Evolutionary conservation across 2,113 vertebrate genomes (phyloP).

Genomic region (Hippolais icterina): DNA sequence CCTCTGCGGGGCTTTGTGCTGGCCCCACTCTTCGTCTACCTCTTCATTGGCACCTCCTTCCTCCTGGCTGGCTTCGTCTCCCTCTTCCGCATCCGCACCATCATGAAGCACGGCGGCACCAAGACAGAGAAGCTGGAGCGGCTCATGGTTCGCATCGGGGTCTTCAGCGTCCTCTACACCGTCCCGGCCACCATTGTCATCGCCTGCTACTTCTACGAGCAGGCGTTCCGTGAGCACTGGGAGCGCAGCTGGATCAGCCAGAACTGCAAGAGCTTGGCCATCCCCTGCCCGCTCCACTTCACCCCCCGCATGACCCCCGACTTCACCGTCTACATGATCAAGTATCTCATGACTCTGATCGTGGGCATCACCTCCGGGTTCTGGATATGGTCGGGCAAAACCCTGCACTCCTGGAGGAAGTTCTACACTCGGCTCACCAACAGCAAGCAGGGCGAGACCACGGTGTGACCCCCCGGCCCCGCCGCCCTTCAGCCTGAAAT

Average conservation of each 20-base stretch:
- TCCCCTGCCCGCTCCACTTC: conserved; percentile 88
- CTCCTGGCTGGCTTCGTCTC: conserved; percentile 94
- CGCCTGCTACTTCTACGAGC: conserved; percentile 98
- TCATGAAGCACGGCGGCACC: conserved; percentile 97
- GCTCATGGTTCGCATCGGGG: conserved; percentile 95
- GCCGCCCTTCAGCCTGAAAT: background rate
- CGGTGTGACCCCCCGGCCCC: conserved; percentile 74
- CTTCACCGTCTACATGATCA: conserved; percentile 99
- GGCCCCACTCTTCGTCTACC: conserved; percentile 95
- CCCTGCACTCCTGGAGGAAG: conserved; percentile 96
- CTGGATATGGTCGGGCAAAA: conserved; percentile 99
- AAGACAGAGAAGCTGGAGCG: conserved; percentile 97
- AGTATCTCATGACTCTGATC: conserved; percentile 99
- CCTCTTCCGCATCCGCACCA: conserved; percentile 95
- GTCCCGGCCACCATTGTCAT: conserved; percentile 97
- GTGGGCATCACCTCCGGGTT: conserved; percentile 98
- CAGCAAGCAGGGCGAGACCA: conserved; percentile 92
- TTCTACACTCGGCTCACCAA: conserved; percentile 93
- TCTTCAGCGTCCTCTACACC: conserved; percentile 97
- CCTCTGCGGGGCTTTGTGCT: conserved; percentile 92
- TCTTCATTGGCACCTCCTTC: conserved; percentile 97
- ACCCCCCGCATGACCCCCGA: conserved; percentile 91
- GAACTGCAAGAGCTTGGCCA: conserved; percentile 92
- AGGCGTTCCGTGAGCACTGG: conserved; percentile 95
- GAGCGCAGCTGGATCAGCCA: conserved; percentile 93